phyloP scores from a whole-genome alignment of 2,888 invertebrate genomes.

The Hecatera dysodea region DNA sequence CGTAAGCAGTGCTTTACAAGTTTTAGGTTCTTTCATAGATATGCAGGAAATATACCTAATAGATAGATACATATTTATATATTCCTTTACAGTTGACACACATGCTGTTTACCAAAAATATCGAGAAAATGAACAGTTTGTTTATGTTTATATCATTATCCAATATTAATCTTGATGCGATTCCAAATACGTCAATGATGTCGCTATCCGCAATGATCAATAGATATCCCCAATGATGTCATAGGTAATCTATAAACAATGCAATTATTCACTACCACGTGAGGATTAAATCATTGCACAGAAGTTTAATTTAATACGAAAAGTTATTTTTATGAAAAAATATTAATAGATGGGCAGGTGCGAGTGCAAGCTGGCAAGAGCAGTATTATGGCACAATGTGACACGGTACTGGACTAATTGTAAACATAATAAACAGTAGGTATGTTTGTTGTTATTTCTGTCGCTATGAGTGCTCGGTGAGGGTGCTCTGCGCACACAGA shows the following conservation, averaged over 20 bases:
- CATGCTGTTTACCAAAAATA: conserved; percentile 6
- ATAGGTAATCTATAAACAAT: conserved; percentile 59
- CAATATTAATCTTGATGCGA: conserved; percentile 28
- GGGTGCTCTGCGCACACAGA: conserved; percentile 26
- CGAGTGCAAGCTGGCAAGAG: conserved; percentile 84
- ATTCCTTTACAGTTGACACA: not conserved
- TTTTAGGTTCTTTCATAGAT: too few species aligned
- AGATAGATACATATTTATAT: not conserved
- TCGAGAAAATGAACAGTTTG: conserved; percentile 2
- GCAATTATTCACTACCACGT: conserved; percentile 46
- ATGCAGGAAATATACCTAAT: too few species aligned
- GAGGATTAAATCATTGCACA: conserved; percentile 54
- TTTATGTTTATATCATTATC: conserved; percentile 26
- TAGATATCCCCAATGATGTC: conserved; percentile 55
- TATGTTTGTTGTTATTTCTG: conserved; percentile 75
- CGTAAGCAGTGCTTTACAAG: not conserved
- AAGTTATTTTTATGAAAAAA: conserved; percentile 85
- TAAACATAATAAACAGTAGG: conserved; percentile 71
- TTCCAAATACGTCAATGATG: conserved; percentile 44
- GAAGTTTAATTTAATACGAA: conserved; percentile 64
- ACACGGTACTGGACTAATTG: conserved; percentile 85
- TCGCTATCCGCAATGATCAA: conserved; percentile 17
- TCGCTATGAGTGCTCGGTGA: conserved; percentile 67
- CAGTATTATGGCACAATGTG: conserved; percentile 77
- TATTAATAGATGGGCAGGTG: conserved; percentile 90